Evolutionary conservation across 2,888 invertebrate species (phyloP).

Genomic region (Diplolepis rosae): DNA sequence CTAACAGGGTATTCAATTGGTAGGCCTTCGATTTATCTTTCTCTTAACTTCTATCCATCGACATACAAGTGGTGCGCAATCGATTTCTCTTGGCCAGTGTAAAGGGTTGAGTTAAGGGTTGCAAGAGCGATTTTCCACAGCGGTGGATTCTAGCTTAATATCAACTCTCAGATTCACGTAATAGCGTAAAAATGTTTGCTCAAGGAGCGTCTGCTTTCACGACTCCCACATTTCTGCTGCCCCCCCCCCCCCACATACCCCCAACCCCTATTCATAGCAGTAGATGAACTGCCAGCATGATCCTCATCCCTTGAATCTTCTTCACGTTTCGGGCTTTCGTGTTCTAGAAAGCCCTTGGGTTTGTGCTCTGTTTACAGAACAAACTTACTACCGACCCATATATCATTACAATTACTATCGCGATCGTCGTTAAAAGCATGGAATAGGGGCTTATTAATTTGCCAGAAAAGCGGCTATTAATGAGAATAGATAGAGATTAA

Average conservation of each 20-base stretch:
- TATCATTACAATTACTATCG: neutral
- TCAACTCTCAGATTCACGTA: conserved; percentile 65
- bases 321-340: conserved; percentile 35
- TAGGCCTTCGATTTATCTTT: conserved; percentile 52
- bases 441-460: neutral
- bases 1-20: conserved; percentile 40
- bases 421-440: neutral
- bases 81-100: conserved; percentile 45
- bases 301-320: conserved; percentile 25
- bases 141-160: conserved; percentile 60
- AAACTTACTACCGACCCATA: conserved; percentile 54
- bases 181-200: conserved; percentile 70
- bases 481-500: neutral
- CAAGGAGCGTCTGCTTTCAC: conserved; percentile 54
- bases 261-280: conserved; percentile 20
- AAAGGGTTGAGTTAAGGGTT: conserved; percentile 45
- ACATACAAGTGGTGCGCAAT: conserved; percentile 37
- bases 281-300: neutral
- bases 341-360: conserved; percentile 43
- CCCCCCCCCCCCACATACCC: conserved; percentile 32
- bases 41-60: conserved; percentile 46
- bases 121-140: conserved; percentile 56
- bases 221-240: conserved; percentile 20
- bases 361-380: conserved; percentile 57
- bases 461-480: neutral